Percentiles rank a stretch among this genome's conserved stretches.
These are phyloP conservation scores for Etia nguti DNA, from an alignment of 2,113 vertebrate genomes.

Conservation along the genomic window DNA sequence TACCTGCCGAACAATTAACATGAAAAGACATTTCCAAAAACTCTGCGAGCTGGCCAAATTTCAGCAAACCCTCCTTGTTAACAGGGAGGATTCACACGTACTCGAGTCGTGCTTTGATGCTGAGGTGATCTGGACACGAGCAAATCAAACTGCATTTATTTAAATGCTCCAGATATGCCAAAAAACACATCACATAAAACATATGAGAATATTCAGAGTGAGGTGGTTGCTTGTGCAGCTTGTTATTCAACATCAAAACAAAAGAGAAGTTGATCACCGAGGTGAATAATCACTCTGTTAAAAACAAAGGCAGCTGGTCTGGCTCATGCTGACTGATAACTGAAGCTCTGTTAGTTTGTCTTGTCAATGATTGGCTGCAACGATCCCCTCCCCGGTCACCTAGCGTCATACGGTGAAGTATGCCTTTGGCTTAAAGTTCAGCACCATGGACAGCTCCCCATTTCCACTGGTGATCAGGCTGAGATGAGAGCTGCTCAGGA, in stretches of 20 bases:
- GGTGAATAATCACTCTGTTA: neutral
- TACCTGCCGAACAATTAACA: accelerated
- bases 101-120: accelerated
- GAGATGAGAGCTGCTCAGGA: neutral
- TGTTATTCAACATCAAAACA: neutral
- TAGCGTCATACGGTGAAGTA: accelerated
- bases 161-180: neutral
- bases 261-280: neutral
- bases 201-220: neutral
- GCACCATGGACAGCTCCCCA: slow-evolving; percentile 4
- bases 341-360: neutral
- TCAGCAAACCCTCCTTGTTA: neutral
- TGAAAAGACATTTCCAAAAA: neutral
- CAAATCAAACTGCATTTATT: neutral
- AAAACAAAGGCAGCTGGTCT: neutral
- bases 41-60: neutral
- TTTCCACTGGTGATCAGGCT: neutral
- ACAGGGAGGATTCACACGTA: neutral
- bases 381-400: neutral
- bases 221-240: neutral
- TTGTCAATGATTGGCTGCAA: neutral
- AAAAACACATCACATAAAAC: accelerated
- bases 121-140: neutral
- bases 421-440: neutral
- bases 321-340: neutral